Evolutionary conservation across 2,113 vertebrate genomes (phyloP).

Genomic region (Oostethus manadensis): DNA sequence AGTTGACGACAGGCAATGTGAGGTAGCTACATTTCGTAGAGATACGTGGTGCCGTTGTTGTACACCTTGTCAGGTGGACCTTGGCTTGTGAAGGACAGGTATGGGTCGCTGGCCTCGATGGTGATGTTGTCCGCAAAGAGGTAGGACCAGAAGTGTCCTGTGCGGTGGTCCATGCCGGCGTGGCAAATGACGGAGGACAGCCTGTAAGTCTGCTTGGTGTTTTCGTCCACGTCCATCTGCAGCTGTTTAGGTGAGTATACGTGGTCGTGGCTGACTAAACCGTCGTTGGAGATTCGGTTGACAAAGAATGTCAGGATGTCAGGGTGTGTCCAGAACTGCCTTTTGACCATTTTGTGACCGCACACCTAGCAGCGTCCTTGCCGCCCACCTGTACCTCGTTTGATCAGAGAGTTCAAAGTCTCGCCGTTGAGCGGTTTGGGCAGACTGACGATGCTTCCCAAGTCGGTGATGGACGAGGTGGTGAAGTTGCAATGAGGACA

Average conservation of each 20-base stretch:
- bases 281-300: conserved; percentile 1
- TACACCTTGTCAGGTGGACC: conserved; percentile 4
- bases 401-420: background rate
- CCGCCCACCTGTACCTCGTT: background rate
- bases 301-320: conserved; percentile 4
- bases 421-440: conserved; percentile 6
- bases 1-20: too few relatives aligned
- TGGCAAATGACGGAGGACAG: conserved; percentile 1
- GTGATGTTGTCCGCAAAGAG: background rate
- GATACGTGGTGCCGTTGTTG: conserved; percentile 3
- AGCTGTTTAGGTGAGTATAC: background rate
- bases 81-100: background rate
- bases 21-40: background rate
- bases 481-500: background rate
- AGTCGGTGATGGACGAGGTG: background rate
- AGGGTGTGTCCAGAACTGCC: conserved; percentile 1
- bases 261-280: background rate
- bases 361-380: background rate
- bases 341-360: background rate
- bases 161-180: background rate
- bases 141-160: conserved; percentile 4
- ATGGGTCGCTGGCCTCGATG: background rate
- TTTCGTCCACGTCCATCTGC: conserved; percentile 5
- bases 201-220: conserved; percentile 10
- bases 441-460: background rate